These are phyloP conservation scores for Taurulus bubalis DNA, from an alignment of 2,113 vertebrate species.

Conservation along the genomic window DNA sequence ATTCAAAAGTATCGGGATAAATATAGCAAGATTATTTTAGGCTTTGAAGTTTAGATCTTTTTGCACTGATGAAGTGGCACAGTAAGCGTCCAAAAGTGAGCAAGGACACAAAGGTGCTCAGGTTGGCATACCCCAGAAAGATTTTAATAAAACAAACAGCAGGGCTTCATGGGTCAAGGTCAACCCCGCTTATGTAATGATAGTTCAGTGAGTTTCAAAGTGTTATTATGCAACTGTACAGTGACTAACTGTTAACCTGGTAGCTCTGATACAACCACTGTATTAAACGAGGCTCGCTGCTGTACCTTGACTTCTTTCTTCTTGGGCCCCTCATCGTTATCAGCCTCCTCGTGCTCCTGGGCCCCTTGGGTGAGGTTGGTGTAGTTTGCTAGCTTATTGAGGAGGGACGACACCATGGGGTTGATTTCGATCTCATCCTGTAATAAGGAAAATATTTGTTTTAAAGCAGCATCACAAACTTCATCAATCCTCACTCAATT, in stretches of 20 bases:
- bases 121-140: not conserved
- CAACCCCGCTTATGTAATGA: slow-evolving; percentile 17
- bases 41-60: not conserved
- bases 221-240: slow-evolving; percentile 25
- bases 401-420: slow-evolving; percentile 97
- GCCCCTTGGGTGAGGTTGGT: slow-evolving; percentile 97
- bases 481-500: not conserved
- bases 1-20: too few relatives aligned
- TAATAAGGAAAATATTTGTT: slow-evolving; percentile 20
- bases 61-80: not conserved
- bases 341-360: slow-evolving; percentile 93
- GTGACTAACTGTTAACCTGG: not conserved
- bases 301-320: slow-evolving; percentile 84
- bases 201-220: slow-evolving; percentile 21
- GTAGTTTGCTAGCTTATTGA: slow-evolving; percentile 96
- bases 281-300: not conserved
- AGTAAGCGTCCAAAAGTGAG: not conserved
- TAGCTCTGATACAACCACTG: not conserved
- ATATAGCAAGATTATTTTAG: too few relatives aligned
- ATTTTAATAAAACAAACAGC: slow-evolving; percentile 6
- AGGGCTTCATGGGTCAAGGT: slow-evolving; percentile 35
- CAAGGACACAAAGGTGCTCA: not conserved
- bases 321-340: slow-evolving; percentile 88
- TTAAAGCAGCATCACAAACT: not conserved
- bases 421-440: slow-evolving; percentile 99